Percentiles rank a stretch among this genome's conserved stretches.
Conservation (phyloP, 2,888 invertebrate species). For the Colletes collaris region DNA sequence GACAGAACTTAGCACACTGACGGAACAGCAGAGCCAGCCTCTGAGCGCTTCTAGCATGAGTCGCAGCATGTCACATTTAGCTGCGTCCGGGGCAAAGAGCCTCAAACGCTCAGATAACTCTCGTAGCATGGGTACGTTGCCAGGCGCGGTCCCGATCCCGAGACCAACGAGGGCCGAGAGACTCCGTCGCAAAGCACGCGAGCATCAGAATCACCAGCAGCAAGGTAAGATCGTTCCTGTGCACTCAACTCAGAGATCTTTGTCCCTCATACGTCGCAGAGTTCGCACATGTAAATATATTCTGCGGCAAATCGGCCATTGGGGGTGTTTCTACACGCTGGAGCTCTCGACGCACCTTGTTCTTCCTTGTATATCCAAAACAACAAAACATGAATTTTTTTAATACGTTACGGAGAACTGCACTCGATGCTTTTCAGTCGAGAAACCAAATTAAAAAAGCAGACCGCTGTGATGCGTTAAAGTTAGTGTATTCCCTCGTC, state of each 20-base stretch:
- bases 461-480: no score
- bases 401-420: no score
- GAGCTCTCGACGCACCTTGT: no score
- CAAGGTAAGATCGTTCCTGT: conserved; percentile 78
- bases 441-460: no score
- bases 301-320: no score
- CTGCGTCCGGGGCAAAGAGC: conserved; percentile 79
- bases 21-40: conserved; percentile 76
- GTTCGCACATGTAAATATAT: conserved; percentile 22
- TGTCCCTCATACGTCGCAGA: neutral
- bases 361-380: no score
- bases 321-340: no score
- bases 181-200: conserved; percentile 81
- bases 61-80: conserved; percentile 90
- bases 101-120: conserved; percentile 82
- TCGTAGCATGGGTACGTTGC: conserved; percentile 82
- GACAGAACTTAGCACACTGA: conserved; percentile 75
- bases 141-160: conserved; percentile 76
- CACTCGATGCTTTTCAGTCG: no score
- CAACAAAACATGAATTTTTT: no score
- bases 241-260: conserved; percentile 71
- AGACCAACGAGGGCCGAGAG: conserved; percentile 81
- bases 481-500: no score
- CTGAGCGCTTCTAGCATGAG: conserved; percentile 85
- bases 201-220: conserved; percentile 77